Percentiles rank a stretch among this genome's conserved stretches.
These are phyloP conservation scores for Drosophila athabasca DNA, from an alignment of 1,140 invertebrate genomes.

Conservation along the genomic window DNA sequence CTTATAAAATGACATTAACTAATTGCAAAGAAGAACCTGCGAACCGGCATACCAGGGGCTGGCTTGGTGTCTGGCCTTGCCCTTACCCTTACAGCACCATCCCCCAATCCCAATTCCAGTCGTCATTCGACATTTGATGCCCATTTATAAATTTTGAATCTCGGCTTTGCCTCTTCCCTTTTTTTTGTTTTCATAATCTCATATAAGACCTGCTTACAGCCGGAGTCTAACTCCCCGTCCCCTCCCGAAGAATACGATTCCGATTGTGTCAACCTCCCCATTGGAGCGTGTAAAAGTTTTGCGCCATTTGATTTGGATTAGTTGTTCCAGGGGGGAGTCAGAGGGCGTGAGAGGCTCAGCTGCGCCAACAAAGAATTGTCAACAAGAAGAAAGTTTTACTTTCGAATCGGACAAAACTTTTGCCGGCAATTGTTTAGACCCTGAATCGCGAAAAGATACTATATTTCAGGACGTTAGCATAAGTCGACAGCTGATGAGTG, in stretches of 20 bases:
- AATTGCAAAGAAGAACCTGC: slow-evolving; percentile 62
- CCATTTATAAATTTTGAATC: slow-evolving; percentile 80
- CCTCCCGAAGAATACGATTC: slow-evolving; percentile 16
- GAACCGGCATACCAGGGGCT: neutral
- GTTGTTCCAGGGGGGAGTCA: slow-evolving; percentile 4
- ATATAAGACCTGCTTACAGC: slow-evolving; percentile 61
- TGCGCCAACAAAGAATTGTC: slow-evolving; percentile 62
- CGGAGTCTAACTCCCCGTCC: slow-evolving; percentile 46
- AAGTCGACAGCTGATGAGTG: slow-evolving; percentile 50
- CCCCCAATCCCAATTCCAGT: neutral
- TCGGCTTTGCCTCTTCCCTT: slow-evolving; percentile 35
- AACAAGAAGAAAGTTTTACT: slow-evolving; percentile 73
- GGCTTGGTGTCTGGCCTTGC: slow-evolving; percentile 29
- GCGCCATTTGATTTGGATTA: slow-evolving; percentile 72
- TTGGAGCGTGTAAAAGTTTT: slow-evolving; percentile 63
- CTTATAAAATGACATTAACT: slow-evolving; percentile 73
- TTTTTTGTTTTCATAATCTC: slow-evolving; percentile 61
- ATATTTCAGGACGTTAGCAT: slow-evolving; percentile 35
- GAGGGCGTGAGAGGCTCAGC: slow-evolving; percentile 53
- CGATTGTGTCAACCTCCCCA: slow-evolving; percentile 52
- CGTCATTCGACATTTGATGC: slow-evolving; percentile 52
- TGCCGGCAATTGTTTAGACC: slow-evolving; percentile 61
- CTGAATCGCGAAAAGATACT: slow-evolving; percentile 8
- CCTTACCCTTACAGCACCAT: neutral
- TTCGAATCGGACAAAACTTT: slow-evolving; percentile 70